A percentile compares a stretch with the other conserved stretches of the same genome.
Conservation (phyloP, 2,888 invertebrate species). For the Eudasyphora cyanicolor region DNA sequence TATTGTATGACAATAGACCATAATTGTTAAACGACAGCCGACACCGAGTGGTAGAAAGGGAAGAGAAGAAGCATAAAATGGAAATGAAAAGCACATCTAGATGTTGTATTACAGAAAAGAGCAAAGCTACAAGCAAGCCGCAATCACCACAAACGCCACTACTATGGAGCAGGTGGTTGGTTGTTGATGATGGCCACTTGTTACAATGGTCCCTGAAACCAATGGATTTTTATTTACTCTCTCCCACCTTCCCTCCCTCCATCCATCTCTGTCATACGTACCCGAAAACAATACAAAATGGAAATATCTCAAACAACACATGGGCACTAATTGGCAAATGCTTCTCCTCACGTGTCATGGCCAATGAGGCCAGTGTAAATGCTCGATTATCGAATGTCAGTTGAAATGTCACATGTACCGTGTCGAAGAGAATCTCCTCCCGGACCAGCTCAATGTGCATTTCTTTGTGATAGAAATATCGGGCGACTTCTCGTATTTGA, state of each 20-base stretch:
- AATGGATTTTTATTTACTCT: neutral
- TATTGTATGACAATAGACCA: conserved; percentile 74
- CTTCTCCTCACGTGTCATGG: conserved; percentile 93
- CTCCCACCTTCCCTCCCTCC: neutral
- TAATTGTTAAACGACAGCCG: neutral
- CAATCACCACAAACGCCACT: no score
- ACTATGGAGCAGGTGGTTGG: neutral
- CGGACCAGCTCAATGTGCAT: conserved; percentile 94
- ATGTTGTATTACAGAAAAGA: no score
- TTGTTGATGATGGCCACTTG: neutral
- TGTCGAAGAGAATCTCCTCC: conserved; percentile 93
- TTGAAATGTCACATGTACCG: conserved; percentile 96
- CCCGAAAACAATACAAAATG: conserved; percentile 98
- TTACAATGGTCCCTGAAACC: neutral
- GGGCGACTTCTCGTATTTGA: conserved; percentile 94
- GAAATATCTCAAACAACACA: conserved; percentile 97
- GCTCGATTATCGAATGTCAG: conserved; percentile 96
- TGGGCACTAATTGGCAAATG: conserved; percentile 93
- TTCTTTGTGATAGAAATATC: conserved; percentile 96
- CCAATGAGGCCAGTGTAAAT: conserved; percentile 90
- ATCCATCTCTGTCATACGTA: conserved; percentile 79
- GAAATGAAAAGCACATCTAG: conserved; percentile 12
- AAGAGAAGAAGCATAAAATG: neutral
- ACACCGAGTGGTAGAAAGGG: neutral
- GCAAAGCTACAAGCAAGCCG: neutral